These are phyloP conservation scores for Macrophya alboannulata DNA, from an alignment of 2,888 invertebrate species.

Conservation along the genomic window DNA sequence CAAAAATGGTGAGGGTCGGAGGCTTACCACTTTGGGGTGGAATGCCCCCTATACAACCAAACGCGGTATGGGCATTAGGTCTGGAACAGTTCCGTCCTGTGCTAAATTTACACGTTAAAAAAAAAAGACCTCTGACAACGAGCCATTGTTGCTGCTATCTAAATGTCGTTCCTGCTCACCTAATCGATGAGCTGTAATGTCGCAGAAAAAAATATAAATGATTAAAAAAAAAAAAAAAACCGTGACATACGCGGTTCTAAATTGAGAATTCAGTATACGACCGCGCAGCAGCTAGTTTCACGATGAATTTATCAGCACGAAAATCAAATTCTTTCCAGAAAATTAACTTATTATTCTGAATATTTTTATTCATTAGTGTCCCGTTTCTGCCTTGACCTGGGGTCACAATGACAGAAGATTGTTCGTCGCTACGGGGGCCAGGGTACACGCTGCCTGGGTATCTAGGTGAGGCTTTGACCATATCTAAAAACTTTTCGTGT, in stretches of 20 bases:
- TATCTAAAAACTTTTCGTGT: not conserved
- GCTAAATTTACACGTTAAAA: constrained; percentile 8
- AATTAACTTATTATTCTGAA: not conserved
- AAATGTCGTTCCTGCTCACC: not conserved
- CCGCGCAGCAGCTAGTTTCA: not conserved
- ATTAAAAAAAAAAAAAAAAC: not conserved
- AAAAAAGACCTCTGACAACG: not conserved
- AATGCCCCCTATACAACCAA: not conserved
- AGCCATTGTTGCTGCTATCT: not conserved
- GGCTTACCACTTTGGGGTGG: no score
- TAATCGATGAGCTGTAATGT: constrained; percentile 17
- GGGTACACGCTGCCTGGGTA: constrained; percentile 96
- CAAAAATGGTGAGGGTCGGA: no score
- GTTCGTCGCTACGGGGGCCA: constrained; percentile 96
- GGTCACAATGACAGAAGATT: constrained; percentile 98
- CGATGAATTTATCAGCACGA: not conserved
- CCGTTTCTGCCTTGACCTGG: constrained; percentile 97
- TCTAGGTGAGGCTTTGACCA: constrained; percentile 81
- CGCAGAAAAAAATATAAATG: not conserved
- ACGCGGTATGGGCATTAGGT: not conserved
- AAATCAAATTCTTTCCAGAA: not conserved
- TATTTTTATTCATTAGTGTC: constrained; percentile 82
- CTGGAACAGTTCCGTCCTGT: not conserved
- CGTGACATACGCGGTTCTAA: not conserved
- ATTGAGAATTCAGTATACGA: not conserved